Conservation (phyloP, 2,113 vertebrate genomes). For the Oriolus oriolus region DNA sequence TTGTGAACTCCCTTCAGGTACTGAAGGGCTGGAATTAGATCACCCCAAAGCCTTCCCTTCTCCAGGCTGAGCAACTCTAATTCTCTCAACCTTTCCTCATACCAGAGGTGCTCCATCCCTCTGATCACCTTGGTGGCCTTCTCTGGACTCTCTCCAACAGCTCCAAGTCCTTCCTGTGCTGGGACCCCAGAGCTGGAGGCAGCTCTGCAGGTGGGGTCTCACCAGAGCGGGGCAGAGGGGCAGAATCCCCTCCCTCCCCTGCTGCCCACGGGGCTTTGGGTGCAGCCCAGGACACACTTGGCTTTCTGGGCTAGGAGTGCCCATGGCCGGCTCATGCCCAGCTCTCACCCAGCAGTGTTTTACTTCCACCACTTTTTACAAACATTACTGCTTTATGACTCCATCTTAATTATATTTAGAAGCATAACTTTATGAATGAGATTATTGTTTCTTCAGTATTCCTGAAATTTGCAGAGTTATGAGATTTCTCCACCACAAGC, state of each 20-base stretch:
- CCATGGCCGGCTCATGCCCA: not conserved
- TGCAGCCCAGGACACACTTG: not conserved
- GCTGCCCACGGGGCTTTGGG: not conserved
- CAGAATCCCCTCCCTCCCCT: not conserved
- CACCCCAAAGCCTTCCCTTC: not conserved
- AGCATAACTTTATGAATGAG: not conserved
- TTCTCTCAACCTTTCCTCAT: rapidly evolving
- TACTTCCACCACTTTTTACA: not conserved
- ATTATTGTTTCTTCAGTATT: not conserved
- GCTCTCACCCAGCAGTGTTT: not conserved
- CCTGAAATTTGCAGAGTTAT: not conserved
- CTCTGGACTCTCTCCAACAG: not conserved
- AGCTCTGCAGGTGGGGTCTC: not conserved
- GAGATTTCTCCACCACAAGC: not conserved
- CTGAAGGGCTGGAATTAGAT: not conserved
- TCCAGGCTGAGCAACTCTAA: not conserved
- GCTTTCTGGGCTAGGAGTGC: not conserved
- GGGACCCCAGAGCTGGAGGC: not conserved
- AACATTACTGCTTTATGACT: not conserved
- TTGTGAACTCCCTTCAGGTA: not conserved
- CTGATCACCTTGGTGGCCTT: too few species aligned
- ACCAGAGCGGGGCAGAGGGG: not conserved
- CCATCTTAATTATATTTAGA: not conserved
- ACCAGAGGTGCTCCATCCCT: not conserved
- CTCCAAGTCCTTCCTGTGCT: not conserved